A percentile compares a stretch with the other conserved stretches of the same genome.
phyloP scores from a whole-genome alignment of 2,797 vertebrate species.

The Dryobates pubescens region DNA sequence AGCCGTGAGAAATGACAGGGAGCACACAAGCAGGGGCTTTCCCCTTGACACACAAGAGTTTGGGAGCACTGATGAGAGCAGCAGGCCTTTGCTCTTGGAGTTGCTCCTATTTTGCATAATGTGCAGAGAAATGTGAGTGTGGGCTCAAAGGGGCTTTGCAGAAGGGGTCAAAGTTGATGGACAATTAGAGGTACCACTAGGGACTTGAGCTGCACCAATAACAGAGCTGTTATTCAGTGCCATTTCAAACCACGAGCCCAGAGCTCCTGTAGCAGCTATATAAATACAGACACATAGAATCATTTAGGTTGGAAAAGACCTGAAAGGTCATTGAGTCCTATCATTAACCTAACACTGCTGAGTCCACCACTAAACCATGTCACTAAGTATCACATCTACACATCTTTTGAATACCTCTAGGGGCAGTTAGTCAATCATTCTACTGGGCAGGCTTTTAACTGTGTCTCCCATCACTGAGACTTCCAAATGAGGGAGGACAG shows the following conservation, averaged over 20 bases:
- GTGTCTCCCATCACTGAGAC: background rate
- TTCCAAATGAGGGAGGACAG: background rate
- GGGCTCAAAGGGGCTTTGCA: background rate
- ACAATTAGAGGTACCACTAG: background rate
- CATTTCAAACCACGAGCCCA: background rate
- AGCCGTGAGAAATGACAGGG: conserved; percentile 13
- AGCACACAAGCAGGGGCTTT: background rate
- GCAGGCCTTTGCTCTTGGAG: background rate
- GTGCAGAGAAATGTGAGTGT: background rate
- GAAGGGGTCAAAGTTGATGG: background rate
- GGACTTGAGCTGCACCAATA: accelerated
- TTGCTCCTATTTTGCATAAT: background rate
- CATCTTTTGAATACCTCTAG: background rate
- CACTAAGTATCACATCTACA: background rate
- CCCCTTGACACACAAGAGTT: background rate
- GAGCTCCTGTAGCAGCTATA: conserved; percentile 69
- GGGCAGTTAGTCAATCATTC: background rate
- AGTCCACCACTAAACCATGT: background rate
- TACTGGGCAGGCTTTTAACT: background rate
- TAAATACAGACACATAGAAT: background rate
- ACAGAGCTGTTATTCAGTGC: background rate
- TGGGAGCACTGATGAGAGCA: background rate
- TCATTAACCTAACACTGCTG: background rate
- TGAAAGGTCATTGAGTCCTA: background rate
- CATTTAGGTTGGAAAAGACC: background rate